Base-by-base conservation (phyloP, 2,797 vertebrate genomes). In the Sebastes steindachneri region DNA sequence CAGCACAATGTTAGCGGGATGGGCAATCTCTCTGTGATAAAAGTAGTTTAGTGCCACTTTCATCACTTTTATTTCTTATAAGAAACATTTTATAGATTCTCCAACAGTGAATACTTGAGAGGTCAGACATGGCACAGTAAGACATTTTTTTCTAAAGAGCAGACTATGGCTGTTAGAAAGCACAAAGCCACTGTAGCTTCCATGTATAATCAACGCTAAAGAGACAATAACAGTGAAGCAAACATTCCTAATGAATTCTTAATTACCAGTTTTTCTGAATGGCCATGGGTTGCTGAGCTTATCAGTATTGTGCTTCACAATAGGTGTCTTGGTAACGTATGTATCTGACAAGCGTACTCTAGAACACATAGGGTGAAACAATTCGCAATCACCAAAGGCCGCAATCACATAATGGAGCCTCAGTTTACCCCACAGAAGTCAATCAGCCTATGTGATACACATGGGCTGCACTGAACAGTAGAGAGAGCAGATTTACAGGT, bases 401-500 rank as follows among this genome's bases (percentile, higher is more conserved):
- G 31, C 63, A 76, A 68, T 85, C 64, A 37, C 66, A 80, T 80
- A 66, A 72, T 23, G 63, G 29, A 72, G 35, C 57, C 41, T 68
- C 29, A 17, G 48, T 69, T 70, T 73, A 7, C 25, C 12, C 11
- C 37, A 33, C n/a, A 21, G 59, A 66, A 25, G 31, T 65, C 23
- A 71, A 75, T 81, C 48, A 75, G 59, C 23, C 33, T 37, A 25
- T 73, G 37, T 58, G 60, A 76, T n/a, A 35, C 37, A 83, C 55
- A 59, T 62, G 21, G 37, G 73, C 71, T 19, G 55, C 54, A 83
- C 70, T 75, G 31, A 81, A 23, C 67, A 68, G 26, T 3, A 58
- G 4, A 62, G 2, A 81, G n/a, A 35, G n/a, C 35, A 55, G 76
- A 82, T 64, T 72, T 80, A 82, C 57, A 84, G 81, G 67, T 70